Evolutionary conservation across 1,140 invertebrate genomes (phyloP).

Genomic region (Asobara japonica): DNA sequence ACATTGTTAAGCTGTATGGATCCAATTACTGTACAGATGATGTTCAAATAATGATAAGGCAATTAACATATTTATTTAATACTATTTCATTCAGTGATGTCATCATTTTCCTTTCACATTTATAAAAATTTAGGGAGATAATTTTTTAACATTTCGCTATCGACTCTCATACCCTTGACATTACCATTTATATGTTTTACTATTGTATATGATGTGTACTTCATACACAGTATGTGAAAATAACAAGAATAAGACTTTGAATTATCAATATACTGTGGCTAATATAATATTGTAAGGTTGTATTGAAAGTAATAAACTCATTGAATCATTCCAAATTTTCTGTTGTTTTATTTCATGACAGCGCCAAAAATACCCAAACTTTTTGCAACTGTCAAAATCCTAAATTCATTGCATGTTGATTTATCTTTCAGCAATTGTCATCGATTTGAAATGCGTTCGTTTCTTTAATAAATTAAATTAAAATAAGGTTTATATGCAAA

Average conservation of each 20-base stretch:
- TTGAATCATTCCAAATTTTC: background rate
- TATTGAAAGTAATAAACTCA: constrained; percentile 13
- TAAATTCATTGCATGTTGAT: too few relatives aligned
- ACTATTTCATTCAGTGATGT: background rate
- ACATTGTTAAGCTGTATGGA: constrained; percentile 49
- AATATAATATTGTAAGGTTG: background rate
- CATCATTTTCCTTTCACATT: background rate
- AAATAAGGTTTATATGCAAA: too few relatives aligned
- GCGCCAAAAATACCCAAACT: background rate
- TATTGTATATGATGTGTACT: constrained; percentile 9
- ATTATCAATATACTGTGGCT: background rate
- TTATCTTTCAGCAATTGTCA: too few relatives aligned
- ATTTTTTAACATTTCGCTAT: background rate
- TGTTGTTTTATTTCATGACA: background rate
- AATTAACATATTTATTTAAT: constrained; percentile 9
- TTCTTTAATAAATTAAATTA: too few relatives aligned
- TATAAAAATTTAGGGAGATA: background rate
- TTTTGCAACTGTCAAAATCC: too few relatives aligned
- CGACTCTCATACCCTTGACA: background rate
- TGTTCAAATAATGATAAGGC: background rate
- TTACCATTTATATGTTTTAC: background rate
- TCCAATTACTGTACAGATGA: background rate
- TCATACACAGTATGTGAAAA: background rate
- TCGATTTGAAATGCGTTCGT: too few relatives aligned
- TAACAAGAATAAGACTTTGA: background rate